Evolutionary conservation across 2,113 vertebrate species (phyloP).

Genomic region (Micronycteris hirsuta): DNA sequence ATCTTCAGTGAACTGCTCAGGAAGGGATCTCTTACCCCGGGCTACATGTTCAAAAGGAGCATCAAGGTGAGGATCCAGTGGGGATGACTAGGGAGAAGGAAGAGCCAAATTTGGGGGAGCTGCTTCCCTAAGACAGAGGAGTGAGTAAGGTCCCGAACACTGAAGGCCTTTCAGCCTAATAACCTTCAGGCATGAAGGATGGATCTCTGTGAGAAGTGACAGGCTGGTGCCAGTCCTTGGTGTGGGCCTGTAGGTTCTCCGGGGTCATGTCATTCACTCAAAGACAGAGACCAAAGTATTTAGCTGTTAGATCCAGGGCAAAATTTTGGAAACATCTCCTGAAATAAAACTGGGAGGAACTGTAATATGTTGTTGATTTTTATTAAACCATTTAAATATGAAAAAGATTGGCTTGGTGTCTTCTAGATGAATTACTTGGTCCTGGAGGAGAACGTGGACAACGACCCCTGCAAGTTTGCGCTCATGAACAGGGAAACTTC

Average conservation of each 20-base stretch:
- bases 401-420: constrained; percentile 19
- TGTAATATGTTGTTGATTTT: background rate
- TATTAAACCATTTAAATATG: background rate
- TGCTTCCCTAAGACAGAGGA: background rate
- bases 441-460: constrained; percentile 92
- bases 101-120: background rate
- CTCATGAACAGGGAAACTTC: constrained; percentile 90
- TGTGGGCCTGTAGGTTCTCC: background rate
- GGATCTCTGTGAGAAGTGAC: background rate
- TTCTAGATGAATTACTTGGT: constrained; percentile 92
- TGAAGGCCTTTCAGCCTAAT: background rate
- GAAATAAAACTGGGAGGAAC: background rate
- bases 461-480: constrained; percentile 95
- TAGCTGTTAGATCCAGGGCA: background rate
- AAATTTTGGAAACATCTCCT: background rate
- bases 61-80: constrained; percentile 88
- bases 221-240: background rate
- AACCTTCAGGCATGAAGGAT: background rate
- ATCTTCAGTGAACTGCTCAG: constrained; percentile 98
- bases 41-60: constrained; percentile 97
- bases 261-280: background rate
- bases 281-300: background rate
- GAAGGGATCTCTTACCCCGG: constrained; percentile 94
- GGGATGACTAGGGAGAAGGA: background rate
- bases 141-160: background rate